Base-by-base conservation (phyloP, 2,113 vertebrate species). In the Nyctibius bracteatus region DNA sequence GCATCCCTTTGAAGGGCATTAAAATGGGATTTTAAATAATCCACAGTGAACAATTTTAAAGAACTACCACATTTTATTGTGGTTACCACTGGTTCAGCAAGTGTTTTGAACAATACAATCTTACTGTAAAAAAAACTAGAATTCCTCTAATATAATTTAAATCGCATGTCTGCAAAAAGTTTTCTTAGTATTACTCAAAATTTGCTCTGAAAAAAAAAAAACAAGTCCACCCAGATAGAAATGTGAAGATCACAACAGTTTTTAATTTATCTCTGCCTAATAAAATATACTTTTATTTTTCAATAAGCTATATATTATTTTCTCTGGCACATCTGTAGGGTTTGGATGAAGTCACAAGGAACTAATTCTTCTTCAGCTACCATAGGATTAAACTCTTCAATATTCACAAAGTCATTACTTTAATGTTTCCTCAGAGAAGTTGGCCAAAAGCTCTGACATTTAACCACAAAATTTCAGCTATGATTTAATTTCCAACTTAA, bases 401-500 rank as follows among this genome's bases (percentile, higher is more conserved):
- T 81, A 96, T 92, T 91, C 81, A 93, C 67, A 71, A 74, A 92
- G n/a, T 18, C 52, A 54, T 63, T 58, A 86, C 68, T 78, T 74
- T 59, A 94, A 88, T 83, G 93, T 97, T 94, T 85, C 67, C 83
- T 97, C 90, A 93, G 73, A 96, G 46, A 70, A 92, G 68, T 30
- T 95, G 83, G 88, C 84, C 80, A 81, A 96, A 90, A 96, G 62
- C 72, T 94, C 66, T 92, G 82, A 78, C 86, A 95, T 83, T 68
- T 97, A 91, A 97, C 96, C 98, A 97, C 97, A 98, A 95, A 96
- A 97, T 92, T 95, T 97, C 94, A 97, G 95, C 90, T 96, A 86
- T 55, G 57, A 96, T 94, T 98, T 78, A 52, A 54, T 95, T 96
- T 94, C 90, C 90, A 95, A 91, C 73, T 96, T 96, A 97, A 97